These are phyloP conservation scores for Scalopus aquaticus DNA, from an alignment of 2,113 vertebrate genomes.

Conservation along the genomic window DNA sequence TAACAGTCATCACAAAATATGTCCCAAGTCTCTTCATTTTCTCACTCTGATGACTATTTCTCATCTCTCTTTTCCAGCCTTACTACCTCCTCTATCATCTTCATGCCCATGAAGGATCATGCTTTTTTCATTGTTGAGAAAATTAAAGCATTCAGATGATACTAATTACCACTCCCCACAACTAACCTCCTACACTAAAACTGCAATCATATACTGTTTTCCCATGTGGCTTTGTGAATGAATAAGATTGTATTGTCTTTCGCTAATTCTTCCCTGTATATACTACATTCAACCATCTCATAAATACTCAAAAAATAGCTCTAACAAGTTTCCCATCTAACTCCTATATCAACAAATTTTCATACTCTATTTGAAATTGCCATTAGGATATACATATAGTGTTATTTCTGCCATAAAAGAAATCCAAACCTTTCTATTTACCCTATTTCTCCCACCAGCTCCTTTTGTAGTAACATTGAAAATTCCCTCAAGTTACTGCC, in stretches of 20 bases:
- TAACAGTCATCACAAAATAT: neutral
- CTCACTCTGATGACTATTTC: neutral
- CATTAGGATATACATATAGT: neutral
- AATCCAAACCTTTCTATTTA: neutral
- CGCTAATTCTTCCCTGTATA: neutral
- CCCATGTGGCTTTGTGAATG: neutral
- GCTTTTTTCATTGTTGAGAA: constrained; percentile 3
- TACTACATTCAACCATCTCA: neutral
- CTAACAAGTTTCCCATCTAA: neutral
- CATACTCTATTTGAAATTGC: neutral
- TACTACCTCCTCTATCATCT: neutral
- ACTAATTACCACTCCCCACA: neutral
- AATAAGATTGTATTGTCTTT: neutral
- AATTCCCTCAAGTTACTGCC: neutral
- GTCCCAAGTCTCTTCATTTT: neutral
- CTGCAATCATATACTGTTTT: neutral
- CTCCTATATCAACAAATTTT: neutral
- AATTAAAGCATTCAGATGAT: neutral
- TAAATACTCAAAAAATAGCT: neutral
- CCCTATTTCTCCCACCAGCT: neutral
- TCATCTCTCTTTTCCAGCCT: neutral
- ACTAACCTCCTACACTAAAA: neutral
- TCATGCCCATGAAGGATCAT: neutral
- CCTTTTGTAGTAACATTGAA: neutral
- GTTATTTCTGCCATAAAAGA: constrained; percentile 8